These are phyloP conservation scores for Corythoichthys haematopterus DNA, from an alignment of 2,113 vertebrate species.

Conservation along the genomic window DNA sequence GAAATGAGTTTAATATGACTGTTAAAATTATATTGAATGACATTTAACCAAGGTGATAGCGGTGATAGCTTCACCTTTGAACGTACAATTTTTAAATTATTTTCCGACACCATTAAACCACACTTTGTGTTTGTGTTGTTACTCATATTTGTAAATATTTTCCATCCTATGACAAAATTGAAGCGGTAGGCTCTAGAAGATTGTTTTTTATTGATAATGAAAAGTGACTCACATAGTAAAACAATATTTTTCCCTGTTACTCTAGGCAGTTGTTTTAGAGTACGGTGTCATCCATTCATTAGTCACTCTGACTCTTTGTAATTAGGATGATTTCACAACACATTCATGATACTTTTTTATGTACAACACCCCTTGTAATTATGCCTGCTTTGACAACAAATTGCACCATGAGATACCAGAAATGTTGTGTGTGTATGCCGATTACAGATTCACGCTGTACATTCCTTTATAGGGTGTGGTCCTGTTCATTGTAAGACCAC, in stretches of 20 bases:
- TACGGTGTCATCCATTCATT: slow-evolving; percentile 45
- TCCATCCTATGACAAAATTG: too few species aligned
- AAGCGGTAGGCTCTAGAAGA: background rate
- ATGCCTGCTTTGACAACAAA: slow-evolving; percentile 28
- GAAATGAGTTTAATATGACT: background rate
- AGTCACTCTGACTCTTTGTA: slow-evolving; percentile 48
- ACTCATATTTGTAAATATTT: too few species aligned
- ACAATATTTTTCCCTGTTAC: slow-evolving; percentile 59
- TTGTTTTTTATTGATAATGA: slow-evolving; percentile 1
- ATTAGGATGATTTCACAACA: slow-evolving; percentile 45
- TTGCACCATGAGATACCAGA: slow-evolving; percentile 27
- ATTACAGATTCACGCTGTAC: slow-evolving; percentile 40
- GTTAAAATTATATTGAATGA: background rate
- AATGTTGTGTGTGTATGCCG: slow-evolving; percentile 21
- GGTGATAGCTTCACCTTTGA: background rate
- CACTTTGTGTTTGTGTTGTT: too few species aligned
- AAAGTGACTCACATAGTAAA: slow-evolving; percentile 53
- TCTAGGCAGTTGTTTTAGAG: slow-evolving; percentile 50
- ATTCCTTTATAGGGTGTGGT: slow-evolving; percentile 32
- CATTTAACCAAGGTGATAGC: background rate
- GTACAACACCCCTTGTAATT: slow-evolving; percentile 53
- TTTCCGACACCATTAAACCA: background rate
- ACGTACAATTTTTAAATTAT: background rate
- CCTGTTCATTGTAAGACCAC: slow-evolving; percentile 42
- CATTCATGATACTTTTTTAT: slow-evolving; percentile 39